Evolutionary conservation across 2,797 vertebrate species (phyloP).

Genomic region (Cygnus olor): DNA sequence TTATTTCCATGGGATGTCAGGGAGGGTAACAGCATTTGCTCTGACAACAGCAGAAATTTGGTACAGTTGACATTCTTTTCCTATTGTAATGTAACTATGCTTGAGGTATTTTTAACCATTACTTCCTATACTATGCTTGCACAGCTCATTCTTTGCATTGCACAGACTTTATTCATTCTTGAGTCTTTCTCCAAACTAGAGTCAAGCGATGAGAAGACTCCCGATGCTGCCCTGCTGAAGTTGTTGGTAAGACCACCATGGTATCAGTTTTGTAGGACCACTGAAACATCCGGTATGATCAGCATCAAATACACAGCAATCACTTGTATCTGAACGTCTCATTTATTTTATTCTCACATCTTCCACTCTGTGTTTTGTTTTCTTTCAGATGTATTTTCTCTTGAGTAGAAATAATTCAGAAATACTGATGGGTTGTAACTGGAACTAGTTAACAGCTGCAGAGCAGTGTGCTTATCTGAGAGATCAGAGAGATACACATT

Average conservation of each 20-base stretch:
- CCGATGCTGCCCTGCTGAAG: not conserved
- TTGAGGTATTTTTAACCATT: constrained; percentile 23
- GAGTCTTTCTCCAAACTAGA: not conserved
- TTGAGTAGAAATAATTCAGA: not conserved
- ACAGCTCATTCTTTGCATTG: not conserved
- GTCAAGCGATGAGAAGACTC: not conserved
- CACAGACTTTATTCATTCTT: not conserved
- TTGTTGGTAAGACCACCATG: not conserved
- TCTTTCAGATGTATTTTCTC: not conserved
- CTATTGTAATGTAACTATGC: not conserved
- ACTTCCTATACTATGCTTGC: not conserved
- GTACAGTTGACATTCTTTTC: not conserved
- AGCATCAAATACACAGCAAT: not conserved
- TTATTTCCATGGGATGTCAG: not conserved
- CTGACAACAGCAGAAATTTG: not conserved
- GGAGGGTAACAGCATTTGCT: not conserved
- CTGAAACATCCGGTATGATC: not conserved
- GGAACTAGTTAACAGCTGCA: not conserved
- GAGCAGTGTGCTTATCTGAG: not conserved
- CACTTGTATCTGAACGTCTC: not conserved
- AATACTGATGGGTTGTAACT: not conserved
- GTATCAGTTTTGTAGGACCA: not conserved
- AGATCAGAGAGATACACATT: not conserved
- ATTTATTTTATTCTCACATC: not conserved
- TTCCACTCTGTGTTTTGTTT: not conserved